Evolutionary conservation across 2,888 invertebrate species (phyloP), one percentile per base, ranked within the genome.

Genomic region (Nemotelus nigrinus): DNA sequence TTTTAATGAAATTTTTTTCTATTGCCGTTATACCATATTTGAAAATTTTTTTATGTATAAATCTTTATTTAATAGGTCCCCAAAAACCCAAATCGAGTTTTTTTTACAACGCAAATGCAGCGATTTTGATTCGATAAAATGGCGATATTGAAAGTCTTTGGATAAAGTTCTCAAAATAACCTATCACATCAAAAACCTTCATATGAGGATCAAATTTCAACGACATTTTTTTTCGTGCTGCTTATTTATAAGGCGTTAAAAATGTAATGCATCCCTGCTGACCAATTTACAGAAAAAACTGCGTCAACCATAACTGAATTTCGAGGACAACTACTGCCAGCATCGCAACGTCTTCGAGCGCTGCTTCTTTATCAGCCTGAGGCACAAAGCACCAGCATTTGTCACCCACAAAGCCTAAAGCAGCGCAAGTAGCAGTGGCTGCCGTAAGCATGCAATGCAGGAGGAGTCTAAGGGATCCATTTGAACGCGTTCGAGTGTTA

Each of bases 261-360:
- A 78, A 74, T 76, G 65, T 78, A 79, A 79, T 78, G 76, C 76
- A 71, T 67, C 77, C 79, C 79, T 72, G 75, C 70, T 43, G 70
- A 70, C 53, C 70, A 70, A 70, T 70, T 70, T 70, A 53, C 53
- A 47, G 47, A 55, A 70, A 7, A 47, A 53, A 8, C 2, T 41
- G 70, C 70, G 47, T 43, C 70, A 70, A 70, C 55, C 70, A 70
- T 70, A 70, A 55, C 43, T 70, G 70, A 70, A 70, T 53, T 70
- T 55, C 43, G 70, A 70, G 70, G 70, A 70, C 55, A 70, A 70
- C 53, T 55, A 55, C 70, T 70, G 45, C 55, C 43, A 70, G 70
- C 55, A 55, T 7, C 25, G 4, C 63, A 39, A 63, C 41, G 63
- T 25, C 3, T 41, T 58, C 25, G 63, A 5, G 2, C 25, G 25